Evolutionary conservation across 2,113 vertebrate species (phyloP).

Genomic region (Muntiacus reevesi): DNA sequence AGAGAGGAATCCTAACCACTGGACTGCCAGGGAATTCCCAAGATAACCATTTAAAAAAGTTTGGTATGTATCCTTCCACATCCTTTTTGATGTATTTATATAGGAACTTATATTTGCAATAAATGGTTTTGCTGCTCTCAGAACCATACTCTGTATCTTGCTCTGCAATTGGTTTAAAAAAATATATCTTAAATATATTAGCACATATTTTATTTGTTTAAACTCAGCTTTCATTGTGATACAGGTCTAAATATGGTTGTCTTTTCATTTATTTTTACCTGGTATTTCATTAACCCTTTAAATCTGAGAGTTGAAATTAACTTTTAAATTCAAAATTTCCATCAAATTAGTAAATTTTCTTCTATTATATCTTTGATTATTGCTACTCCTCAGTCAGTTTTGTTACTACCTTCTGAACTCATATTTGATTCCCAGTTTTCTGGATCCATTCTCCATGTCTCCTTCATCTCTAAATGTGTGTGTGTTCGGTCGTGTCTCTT

Average conservation of each 20-base stretch:
- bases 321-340: constrained; percentile 7
- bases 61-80: neutral
- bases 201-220: constrained; percentile 16
- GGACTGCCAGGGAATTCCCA: neutral
- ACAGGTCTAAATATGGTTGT: neutral
- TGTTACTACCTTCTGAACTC: neutral
- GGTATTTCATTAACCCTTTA: neutral
- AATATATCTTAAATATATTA: neutral
- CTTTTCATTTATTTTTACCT: constrained; percentile 18
- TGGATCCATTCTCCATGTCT: neutral
- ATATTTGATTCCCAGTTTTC: neutral
- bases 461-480: neutral
- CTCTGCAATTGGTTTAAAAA: neutral
- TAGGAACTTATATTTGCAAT: neutral
- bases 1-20: neutral
- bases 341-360: neutral
- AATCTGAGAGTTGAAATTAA: neutral
- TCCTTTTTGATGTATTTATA: neutral
- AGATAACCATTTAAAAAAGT: neutral
- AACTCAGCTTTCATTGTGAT: neutral
- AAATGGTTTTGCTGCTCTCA: neutral
- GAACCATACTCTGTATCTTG: neutral
- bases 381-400: neutral
- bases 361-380: neutral
- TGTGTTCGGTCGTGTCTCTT: neutral